phyloP scores from a whole-genome alignment of 2,888 invertebrate species.

The Synanthedon myopaeformis region DNA sequence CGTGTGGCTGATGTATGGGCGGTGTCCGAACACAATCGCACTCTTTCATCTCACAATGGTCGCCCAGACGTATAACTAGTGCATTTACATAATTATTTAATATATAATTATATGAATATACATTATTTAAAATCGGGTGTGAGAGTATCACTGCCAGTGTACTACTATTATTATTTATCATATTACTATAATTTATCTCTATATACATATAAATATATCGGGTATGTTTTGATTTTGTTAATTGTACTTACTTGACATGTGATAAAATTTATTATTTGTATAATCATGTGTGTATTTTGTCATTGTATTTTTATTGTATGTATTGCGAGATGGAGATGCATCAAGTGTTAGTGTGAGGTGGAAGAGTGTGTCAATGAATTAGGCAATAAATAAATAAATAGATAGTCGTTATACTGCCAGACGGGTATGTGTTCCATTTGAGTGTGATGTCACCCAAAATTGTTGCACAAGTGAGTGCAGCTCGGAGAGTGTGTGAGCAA shows the following conservation, averaged over 20 bases:
- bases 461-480: conserved; percentile 6
- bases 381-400: conserved; percentile 1
- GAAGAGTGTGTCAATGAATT: conserved; percentile 20
- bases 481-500: not conserved
- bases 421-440: conserved; percentile 11
- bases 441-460: conserved; percentile 4
- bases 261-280: conserved; percentile 16
- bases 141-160: conserved; percentile 36
- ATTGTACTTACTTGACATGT: conserved; percentile 54
- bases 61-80: no score
- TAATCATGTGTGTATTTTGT: conserved; percentile 6
- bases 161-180: not conserved
- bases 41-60: no score
- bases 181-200: conserved; percentile 34
- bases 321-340: not conserved
- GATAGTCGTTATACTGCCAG: conserved; percentile 29
- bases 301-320: not conserved
- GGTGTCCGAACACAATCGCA: no score
- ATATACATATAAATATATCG: conserved; percentile 19
- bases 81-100: no score
- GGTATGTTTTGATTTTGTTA: conserved; percentile 24
- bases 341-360: conserved; percentile 13
- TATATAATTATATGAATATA: no score
- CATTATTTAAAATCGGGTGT: conserved; percentile 12
- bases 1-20: no score